A percentile compares a stretch with the other conserved stretches of the same genome.
These are phyloP conservation scores for Paramormyrops kingsleyae DNA, from an alignment of 2,113 vertebrate species.

Conservation along the genomic window DNA sequence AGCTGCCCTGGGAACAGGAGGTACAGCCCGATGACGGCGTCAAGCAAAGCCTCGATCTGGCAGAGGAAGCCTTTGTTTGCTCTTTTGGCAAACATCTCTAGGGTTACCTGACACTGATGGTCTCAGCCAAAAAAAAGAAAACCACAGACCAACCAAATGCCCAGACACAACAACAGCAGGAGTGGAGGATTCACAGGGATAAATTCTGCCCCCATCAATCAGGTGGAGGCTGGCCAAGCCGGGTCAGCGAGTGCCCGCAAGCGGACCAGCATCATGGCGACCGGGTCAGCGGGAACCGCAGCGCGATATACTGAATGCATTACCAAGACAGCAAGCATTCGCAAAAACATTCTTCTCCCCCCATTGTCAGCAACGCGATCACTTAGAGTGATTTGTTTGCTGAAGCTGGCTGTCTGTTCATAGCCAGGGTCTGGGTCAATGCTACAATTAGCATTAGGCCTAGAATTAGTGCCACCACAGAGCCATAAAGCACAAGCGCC, in stretches of 20 bases:
- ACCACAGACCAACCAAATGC: not conserved
- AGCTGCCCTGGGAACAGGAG: not conserved
- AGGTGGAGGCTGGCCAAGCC: constrained; percentile 26
- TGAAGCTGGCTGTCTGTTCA: constrained; percentile 32
- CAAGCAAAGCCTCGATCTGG: not conserved
- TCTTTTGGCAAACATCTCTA: not conserved
- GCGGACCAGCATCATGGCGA: not conserved
- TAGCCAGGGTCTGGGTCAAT: constrained; percentile 34
- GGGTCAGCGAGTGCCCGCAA: not conserved
- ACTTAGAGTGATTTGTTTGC: constrained; percentile 39
- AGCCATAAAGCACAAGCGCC: constrained; percentile 23
- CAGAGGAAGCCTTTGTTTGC: not conserved
- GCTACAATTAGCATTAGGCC: constrained; percentile 28
- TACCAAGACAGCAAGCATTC: constrained; percentile 31
- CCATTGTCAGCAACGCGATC: constrained; percentile 37
- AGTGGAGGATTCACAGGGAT: constrained; percentile 43
- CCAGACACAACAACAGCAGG: not conserved
- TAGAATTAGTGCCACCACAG: constrained; percentile 18
- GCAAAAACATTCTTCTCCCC: constrained; percentile 36
- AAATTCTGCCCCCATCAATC: constrained; percentile 64
- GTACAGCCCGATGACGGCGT: not conserved
- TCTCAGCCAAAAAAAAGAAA: not conserved
- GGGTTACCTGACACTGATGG: not conserved
- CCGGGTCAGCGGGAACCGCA: not conserved
- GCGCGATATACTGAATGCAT: constrained; percentile 43